Conservation (phyloP, 2,113 vertebrate species). For the Myxocyprinus asiaticus region DNA sequence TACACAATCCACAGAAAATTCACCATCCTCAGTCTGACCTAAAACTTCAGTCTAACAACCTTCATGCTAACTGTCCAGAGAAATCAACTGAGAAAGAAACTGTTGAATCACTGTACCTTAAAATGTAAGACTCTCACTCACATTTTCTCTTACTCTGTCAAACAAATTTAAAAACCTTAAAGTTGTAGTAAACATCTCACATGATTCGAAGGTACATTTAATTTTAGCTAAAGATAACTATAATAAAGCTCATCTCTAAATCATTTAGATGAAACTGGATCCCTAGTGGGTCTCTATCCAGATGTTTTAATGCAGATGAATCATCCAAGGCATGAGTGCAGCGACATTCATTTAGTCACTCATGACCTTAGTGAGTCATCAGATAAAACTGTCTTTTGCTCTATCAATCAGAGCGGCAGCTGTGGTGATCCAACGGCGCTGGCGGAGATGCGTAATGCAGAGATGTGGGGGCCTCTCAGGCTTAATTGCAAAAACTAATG, state of each 20-base stretch:
- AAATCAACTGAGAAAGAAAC: not conserved
- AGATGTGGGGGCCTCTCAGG: constrained; percentile 61
- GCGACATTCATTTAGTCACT: constrained; percentile 25
- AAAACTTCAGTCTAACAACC: not conserved
- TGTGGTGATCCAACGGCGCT: constrained; percentile 72
- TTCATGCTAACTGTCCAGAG: not conserved
- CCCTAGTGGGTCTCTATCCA: constrained; percentile 54
- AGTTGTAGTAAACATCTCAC: not conserved
- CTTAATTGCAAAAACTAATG: constrained; percentile 53
- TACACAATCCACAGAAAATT: not conserved
- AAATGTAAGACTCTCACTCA: constrained; percentile 58
- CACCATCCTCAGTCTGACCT: not conserved
- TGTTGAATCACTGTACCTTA: constrained; percentile 23
- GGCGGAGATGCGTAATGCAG: constrained; percentile 64
- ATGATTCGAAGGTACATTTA: constrained; percentile 10
- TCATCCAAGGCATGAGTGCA: constrained; percentile 45
- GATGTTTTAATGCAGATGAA: constrained; percentile 63
- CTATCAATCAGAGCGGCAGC: constrained; percentile 67
- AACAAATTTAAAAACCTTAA: too few species aligned
- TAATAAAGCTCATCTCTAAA: constrained; percentile 56
- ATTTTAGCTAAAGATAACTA: constrained; percentile 21
- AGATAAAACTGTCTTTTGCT: constrained; percentile 25
- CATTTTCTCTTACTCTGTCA: not conserved
- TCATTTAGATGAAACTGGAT: constrained; percentile 52
- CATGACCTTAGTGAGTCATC: constrained; percentile 26